Conservation (phyloP, 2,113 vertebrate species). For the Scortum barcoo region DNA sequence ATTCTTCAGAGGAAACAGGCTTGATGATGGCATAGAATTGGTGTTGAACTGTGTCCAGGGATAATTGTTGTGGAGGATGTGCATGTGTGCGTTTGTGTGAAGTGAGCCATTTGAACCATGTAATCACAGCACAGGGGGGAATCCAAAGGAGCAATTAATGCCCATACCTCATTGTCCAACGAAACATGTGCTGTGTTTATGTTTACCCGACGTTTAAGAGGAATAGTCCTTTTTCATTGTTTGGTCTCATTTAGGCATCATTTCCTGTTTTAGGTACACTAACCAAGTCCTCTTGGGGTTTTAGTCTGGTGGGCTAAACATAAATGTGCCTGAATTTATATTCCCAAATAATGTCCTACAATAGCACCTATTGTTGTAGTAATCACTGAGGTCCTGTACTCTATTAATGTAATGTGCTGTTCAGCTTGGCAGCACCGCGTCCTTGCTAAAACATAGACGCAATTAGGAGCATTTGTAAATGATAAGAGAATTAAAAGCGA, state of each 20-base stretch:
- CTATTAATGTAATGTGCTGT: slow-evolving; percentile 72
- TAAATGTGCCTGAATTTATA: slow-evolving; percentile 56
- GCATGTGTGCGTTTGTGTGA: slow-evolving; percentile 25
- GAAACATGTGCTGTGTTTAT: slow-evolving; percentile 13
- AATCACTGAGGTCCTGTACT: slow-evolving; percentile 74
- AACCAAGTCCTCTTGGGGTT: slow-evolving; percentile 4
- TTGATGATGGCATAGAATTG: slow-evolving; percentile 40
- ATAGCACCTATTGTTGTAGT: slow-evolving; percentile 70
- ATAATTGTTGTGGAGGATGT: slow-evolving; percentile 54
- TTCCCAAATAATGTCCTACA: slow-evolving; percentile 69
- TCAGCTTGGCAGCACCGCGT: slow-evolving; percentile 63
- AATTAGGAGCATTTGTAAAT: slow-evolving; percentile 77
- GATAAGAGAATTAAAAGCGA: slow-evolving; percentile 76
- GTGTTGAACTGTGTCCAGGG: slow-evolving; percentile 48
- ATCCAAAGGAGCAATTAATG: slow-evolving; percentile 46
- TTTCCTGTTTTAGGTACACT: slow-evolving; percentile 11
- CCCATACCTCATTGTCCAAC: slow-evolving; percentile 43
- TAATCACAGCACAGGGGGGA: slow-evolving; percentile 60
- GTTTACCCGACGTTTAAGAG: background rate
- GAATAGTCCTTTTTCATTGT: slow-evolving; percentile 7
- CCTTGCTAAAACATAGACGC: slow-evolving; percentile 66
- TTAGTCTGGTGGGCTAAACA: slow-evolving; percentile 37
- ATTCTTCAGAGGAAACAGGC: slow-evolving; percentile 44
- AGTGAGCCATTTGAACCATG: slow-evolving; percentile 48
- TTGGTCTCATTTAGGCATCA: background rate